Conservation (phyloP, 2,888 invertebrate species). For the Pterostichus niger region DNA sequence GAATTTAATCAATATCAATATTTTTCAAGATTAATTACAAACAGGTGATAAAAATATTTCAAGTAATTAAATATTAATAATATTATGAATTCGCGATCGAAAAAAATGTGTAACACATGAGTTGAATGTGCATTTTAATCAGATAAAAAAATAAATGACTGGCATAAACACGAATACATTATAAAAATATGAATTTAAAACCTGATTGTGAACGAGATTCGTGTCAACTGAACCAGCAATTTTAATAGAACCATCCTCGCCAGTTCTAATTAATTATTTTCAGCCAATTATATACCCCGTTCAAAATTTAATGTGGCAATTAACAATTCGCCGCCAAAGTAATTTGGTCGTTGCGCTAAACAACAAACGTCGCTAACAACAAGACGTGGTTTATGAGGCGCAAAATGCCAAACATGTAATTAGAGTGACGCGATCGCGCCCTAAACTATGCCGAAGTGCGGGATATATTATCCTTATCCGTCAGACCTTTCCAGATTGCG, state of each 20-base stretch:
- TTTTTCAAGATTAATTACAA: too few species aligned
- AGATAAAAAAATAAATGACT: not conserved
- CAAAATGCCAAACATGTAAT: slow-evolving; percentile 59
- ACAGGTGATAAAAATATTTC: too few species aligned
- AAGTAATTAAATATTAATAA: too few species aligned
- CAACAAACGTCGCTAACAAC: slow-evolving; percentile 45
- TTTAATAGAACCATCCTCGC: slow-evolving; percentile 7
- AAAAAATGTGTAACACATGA: too few species aligned
- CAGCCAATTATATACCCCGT: slow-evolving; percentile 54
- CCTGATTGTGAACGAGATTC: slow-evolving; percentile 8
- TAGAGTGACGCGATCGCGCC: slow-evolving; percentile 46
- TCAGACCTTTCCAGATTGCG: slow-evolving; percentile 50
- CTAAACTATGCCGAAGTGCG: slow-evolving; percentile 46
- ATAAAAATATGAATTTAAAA: slow-evolving; percentile 40
- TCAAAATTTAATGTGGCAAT: slow-evolving; percentile 57
- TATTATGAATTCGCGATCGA: too few species aligned
- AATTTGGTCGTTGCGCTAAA: slow-evolving; percentile 50
- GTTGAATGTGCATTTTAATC: slow-evolving; percentile 12
- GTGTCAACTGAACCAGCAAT: slow-evolving; percentile 15
- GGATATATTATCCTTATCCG: slow-evolving; percentile 45
- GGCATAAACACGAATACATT: slow-evolving; percentile 17
- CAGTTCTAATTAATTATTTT: slow-evolving; percentile 46
- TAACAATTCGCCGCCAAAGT: slow-evolving; percentile 48
- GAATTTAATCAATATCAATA: too few species aligned
- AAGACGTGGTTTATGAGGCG: slow-evolving; percentile 62